Percentiles rank a stretch among this genome's conserved stretches.
These are phyloP conservation scores for Tillus elongatus DNA, from an alignment of 2,888 invertebrate genomes.

Conservation along the genomic window DNA sequence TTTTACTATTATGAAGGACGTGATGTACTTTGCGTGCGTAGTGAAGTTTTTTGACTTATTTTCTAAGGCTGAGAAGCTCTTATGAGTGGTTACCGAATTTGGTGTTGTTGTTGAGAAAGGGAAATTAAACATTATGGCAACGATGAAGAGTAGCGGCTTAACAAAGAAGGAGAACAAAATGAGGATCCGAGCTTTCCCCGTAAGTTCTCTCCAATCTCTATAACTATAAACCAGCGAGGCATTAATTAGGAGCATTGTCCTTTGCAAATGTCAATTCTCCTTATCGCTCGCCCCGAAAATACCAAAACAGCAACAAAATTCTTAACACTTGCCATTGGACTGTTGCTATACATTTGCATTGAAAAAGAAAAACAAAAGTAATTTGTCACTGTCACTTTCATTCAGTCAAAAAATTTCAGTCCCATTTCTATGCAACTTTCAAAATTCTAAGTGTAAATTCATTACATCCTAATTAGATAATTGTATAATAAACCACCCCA, in stretches of 20 bases:
- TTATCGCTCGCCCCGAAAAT: too few relatives aligned
- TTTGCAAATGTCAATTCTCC: too few relatives aligned
- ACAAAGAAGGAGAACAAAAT: conserved; percentile 92
- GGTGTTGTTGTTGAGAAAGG: conserved; percentile 27
- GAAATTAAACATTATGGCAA: conserved; percentile 37
- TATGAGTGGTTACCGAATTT: conserved; percentile 31
- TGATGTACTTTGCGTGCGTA: conserved; percentile 25
- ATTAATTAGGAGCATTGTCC: conserved; percentile 11
- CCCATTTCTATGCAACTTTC: too few relatives aligned
- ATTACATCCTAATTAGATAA: too few relatives aligned
- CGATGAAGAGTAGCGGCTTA: conserved; percentile 65
- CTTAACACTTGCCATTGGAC: too few relatives aligned
- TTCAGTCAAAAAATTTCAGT: too few relatives aligned
- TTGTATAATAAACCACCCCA: too few relatives aligned
- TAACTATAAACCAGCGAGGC: conserved; percentile 12
- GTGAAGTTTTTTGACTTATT: conserved; percentile 21
- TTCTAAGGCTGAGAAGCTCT: conserved; percentile 9
- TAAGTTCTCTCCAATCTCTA: conserved; percentile 50
- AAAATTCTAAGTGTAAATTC: too few relatives aligned
- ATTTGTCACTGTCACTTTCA: too few relatives aligned
- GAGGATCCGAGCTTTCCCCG: conserved; percentile 96
- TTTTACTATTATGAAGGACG: conserved; percentile 21
- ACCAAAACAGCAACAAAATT: too few relatives aligned
- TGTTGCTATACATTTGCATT: too few relatives aligned
- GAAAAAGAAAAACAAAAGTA: too few relatives aligned